Evolutionary conservation across 2,113 vertebrate genomes (phyloP), one percentile per base, ranked within the genome.

Genomic region (Chunga burmeisteri): DNA sequence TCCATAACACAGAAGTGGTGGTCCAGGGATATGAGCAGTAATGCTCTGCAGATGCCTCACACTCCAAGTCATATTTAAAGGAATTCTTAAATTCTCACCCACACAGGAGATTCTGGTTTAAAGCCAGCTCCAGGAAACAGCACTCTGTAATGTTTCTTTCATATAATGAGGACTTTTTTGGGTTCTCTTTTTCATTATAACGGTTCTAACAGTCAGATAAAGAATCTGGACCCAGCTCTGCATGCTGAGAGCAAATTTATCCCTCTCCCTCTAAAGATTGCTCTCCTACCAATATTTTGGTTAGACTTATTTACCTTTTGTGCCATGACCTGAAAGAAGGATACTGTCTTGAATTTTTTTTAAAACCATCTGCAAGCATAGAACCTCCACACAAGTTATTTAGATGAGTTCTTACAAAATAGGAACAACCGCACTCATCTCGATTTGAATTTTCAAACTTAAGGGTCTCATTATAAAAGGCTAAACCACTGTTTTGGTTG

Each of bases 41-140:
- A 90, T 78, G 44, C 58, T 90, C n/a, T 94, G 79, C 84, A 94
- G 92, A 90, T 79, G 80, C 86, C 58, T 81, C 19, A 1, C 20
- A 20, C 77, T 53, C 49, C 68, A 91, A 94, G 52, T 67, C 16
- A 22, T 68, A 36, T 84, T 95, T 88, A 77, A 94, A 96, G 40
- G 66, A 88, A 93, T 94, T 85, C 62, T 87, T 92, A 77, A 84
- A 81, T 55, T 95, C 62, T 96, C 77, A 96, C 89, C 82, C 91
- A 91, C 94, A 63, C 82, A 95, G 68, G 55, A 91, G 79, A 89
- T 88, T 58, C 61, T 96, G 92, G 56, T 73, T 73, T 86, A 78
- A 94, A 90, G 88, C 92, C 92, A 97, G 44, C 65, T 94, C 46
- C 34, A 78, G 67, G 59, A 93, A 96, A 59, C n/a, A 44, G 53